A percentile compares a stretch with the other conserved stretches of the same genome.
Conservation (phyloP, 1,140 invertebrate genomes). For the Eueides isabella region DNA sequence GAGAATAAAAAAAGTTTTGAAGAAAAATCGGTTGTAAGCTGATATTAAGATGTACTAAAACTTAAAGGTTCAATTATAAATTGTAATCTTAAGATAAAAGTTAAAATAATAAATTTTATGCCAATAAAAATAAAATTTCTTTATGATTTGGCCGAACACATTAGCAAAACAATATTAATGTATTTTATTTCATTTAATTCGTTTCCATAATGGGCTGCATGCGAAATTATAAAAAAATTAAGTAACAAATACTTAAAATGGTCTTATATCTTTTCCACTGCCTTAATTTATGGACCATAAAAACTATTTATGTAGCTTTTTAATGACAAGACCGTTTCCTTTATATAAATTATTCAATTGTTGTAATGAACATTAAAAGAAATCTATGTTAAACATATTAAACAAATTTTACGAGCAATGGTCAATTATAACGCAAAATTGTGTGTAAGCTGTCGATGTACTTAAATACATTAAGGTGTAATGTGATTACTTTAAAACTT, state of each 20-base stretch:
- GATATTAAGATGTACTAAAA: neutral
- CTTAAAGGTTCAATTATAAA: slow-evolving; percentile 6
- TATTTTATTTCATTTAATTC: slow-evolving; percentile 67
- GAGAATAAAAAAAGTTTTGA: neutral
- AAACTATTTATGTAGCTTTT: slow-evolving; percentile 59
- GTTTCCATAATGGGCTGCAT: slow-evolving; percentile 54
- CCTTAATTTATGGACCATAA: slow-evolving; percentile 70
- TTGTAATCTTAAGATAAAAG: neutral
- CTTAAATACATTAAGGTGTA: too few species aligned
- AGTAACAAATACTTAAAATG: slow-evolving; percentile 62
- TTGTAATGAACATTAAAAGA: slow-evolving; percentile 47
- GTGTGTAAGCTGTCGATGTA: neutral
- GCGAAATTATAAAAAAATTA: slow-evolving; percentile 61
- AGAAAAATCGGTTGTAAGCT: neutral
- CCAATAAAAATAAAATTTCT: slow-evolving; percentile 8
- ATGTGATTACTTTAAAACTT: neutral
- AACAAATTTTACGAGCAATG: neutral
- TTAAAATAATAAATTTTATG: slow-evolving; percentile 19
- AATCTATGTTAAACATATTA: neutral
- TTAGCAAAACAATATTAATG: slow-evolving; percentile 31
- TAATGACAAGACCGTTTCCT: slow-evolving; percentile 63
- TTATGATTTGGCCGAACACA: slow-evolving; percentile 26
- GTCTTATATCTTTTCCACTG: slow-evolving; percentile 63
- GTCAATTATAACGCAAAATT: neutral
- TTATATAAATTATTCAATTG: slow-evolving; percentile 56